Evolutionary conservation across 2,888 invertebrate genomes (phyloP).

Genomic region (Luperina testacea): DNA sequence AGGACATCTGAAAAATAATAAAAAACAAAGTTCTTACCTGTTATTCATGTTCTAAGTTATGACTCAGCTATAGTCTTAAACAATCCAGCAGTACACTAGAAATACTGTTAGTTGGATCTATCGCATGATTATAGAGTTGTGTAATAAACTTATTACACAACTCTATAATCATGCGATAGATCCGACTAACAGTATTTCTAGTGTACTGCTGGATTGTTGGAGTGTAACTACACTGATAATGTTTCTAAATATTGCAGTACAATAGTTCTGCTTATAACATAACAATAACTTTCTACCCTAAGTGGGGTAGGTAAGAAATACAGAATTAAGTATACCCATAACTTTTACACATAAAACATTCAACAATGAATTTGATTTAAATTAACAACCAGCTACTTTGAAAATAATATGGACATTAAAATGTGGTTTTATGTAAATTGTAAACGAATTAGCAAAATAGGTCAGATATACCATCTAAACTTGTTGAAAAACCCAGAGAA

Average conservation of each 20-base stretch:
- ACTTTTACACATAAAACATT: neutral
- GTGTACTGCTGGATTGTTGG: no score
- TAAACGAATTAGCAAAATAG: neutral
- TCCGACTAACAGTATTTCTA: no score
- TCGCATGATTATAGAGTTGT: neutral
- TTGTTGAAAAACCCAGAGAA: neutral
- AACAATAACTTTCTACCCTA: neutral
- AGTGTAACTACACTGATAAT: slow-evolving; percentile 4
- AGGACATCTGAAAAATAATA: slow-evolving; percentile 6
- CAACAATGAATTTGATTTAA: slow-evolving; percentile 2
- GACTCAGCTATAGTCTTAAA: slow-evolving; percentile 22
- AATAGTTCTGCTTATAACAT: slow-evolving; percentile 17
- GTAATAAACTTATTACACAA: no score
- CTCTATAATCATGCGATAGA: no score
- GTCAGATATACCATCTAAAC: neutral
- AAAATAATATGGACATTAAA: neutral
- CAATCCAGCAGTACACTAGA: slow-evolving; percentile 4
- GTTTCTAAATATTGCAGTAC: slow-evolving; percentile 21
- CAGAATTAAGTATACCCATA: neutral
- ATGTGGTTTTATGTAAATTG: slow-evolving; percentile 2
- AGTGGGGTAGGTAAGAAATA: neutral
- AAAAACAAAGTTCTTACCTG: slow-evolving; percentile 31
- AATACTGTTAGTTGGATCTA: neutral
- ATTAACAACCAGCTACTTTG: neutral
- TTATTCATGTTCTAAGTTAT: slow-evolving; percentile 32